Evolutionary conservation across 2,888 invertebrate genomes (phyloP).

Genomic region (Chrysolina americana): DNA sequence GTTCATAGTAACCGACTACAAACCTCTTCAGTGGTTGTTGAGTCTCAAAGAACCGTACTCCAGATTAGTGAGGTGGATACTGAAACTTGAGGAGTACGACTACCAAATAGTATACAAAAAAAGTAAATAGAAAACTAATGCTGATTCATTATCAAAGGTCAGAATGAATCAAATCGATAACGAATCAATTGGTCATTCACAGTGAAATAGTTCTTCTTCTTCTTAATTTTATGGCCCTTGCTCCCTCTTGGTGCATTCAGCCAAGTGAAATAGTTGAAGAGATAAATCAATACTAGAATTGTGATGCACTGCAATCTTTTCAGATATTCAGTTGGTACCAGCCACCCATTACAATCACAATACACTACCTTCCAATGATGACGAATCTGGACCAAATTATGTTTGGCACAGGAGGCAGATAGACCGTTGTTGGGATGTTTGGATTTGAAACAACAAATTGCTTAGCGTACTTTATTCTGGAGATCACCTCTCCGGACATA

Average conservation of each 20-base stretch:
- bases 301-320: background rate
- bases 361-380: too few relatives aligned
- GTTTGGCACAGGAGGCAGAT: too few relatives aligned
- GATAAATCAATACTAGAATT: background rate
- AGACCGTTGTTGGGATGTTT: too few relatives aligned
- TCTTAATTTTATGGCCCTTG: too few relatives aligned
- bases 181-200: conserved; percentile 8
- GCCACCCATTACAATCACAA: background rate
- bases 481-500: too few relatives aligned
- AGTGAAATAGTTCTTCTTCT: too few relatives aligned
- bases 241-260: too few relatives aligned
- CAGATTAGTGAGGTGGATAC: background rate
- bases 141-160: background rate
- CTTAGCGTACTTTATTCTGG: too few relatives aligned
- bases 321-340: background rate
- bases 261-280: background rate
- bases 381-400: too few relatives aligned
- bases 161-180: conserved; percentile 10
- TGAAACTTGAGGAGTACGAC: conserved; percentile 20
- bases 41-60: background rate
- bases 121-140: conserved; percentile 15
- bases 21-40: too few relatives aligned
- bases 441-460: too few relatives aligned
- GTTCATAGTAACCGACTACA: background rate
- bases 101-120: conserved; percentile 23